These are phyloP conservation scores for Troides oblongomaculatus DNA, from an alignment of 2,888 invertebrate species.

Conservation along the genomic window DNA sequence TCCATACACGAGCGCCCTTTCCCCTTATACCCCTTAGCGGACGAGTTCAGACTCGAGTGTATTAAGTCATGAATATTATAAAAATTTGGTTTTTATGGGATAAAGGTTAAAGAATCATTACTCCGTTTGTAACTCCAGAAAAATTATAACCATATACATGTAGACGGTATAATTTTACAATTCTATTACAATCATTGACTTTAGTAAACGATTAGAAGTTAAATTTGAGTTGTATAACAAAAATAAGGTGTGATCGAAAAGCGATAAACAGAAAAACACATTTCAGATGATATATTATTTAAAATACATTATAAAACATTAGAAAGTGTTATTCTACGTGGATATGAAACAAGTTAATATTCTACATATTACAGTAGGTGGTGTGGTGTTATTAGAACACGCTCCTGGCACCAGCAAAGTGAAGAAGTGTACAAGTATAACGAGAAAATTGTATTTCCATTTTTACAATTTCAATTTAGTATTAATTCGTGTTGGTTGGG, in stretches of 20 bases:
- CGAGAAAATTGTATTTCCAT: conserved; percentile 79
- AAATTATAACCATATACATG: not conserved
- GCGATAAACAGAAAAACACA: not conserved
- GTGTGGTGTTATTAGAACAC: conserved; percentile 66
- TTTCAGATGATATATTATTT: not conserved
- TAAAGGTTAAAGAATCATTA: not conserved
- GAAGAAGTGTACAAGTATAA: conserved; percentile 64
- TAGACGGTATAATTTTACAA: too few relatives aligned
- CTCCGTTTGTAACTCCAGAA: not conserved
- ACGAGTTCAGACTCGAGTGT: conserved; percentile 66
- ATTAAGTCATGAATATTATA: conserved; percentile 77
- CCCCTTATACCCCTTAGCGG: conserved; percentile 69
- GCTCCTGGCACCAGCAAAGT: conserved; percentile 66
- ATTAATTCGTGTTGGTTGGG: conserved; percentile 76
- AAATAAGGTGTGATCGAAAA: not conserved
- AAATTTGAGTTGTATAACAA: too few relatives aligned
- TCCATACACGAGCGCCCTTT: conserved; percentile 75
- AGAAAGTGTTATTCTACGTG: not conserved
- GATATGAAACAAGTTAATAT: conserved; percentile 26
- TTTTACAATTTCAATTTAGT: conserved; percentile 81
- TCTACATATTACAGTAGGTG: conserved; percentile 54
- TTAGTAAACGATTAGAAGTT: too few relatives aligned
- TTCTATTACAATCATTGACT: too few relatives aligned
- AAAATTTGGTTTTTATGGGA: conserved; percentile 50
- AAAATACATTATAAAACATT: not conserved